Percentiles rank a stretch among this genome's conserved stretches.
Conservation (phyloP, 2,797 vertebrate genomes). For the Rhinatrema bivittatum region DNA sequence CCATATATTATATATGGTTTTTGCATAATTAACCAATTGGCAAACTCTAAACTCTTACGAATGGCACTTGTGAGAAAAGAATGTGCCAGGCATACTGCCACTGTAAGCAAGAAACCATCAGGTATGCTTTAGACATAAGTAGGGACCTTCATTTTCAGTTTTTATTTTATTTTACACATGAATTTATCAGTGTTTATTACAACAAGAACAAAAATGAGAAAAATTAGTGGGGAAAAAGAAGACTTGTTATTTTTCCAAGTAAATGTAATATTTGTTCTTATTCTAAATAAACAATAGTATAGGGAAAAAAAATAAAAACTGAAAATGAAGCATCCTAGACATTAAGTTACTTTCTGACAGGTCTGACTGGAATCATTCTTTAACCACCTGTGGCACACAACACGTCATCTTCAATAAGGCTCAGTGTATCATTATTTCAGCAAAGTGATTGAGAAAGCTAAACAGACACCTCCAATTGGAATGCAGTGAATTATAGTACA, state of each 20-base stretch:
- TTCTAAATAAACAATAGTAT: no score
- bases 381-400: conserved; percentile 60
- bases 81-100: conserved; percentile 43
- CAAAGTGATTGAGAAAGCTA: conserved; percentile 60
- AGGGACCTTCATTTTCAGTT: no score
- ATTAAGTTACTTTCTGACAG: conserved; percentile 15
- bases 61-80: conserved; percentile 52
- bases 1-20: conserved; percentile 15
- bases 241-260: no score
- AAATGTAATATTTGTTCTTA: no score
- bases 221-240: no score
- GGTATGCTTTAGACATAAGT: conserved; percentile 43
- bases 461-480: conserved; percentile 62
- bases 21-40: conserved; percentile 22
- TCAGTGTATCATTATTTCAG: conserved; percentile 48
- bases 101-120: conserved; percentile 25
- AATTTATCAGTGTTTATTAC: no score
- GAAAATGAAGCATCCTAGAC: no score
- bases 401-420: conserved; percentile 62
- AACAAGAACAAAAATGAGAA: no score
- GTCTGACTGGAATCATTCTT: conserved; percentile 26
- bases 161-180: no score
- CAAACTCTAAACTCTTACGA: conserved; percentile 28
- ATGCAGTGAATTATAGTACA: conserved; percentile 58
- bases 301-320: no score